Percentiles rank a stretch among this genome's conserved stretches.
Evolutionary conservation across 2,797 vertebrate species (phyloP).

Genomic region (Peromyscus aztecus): DNA sequence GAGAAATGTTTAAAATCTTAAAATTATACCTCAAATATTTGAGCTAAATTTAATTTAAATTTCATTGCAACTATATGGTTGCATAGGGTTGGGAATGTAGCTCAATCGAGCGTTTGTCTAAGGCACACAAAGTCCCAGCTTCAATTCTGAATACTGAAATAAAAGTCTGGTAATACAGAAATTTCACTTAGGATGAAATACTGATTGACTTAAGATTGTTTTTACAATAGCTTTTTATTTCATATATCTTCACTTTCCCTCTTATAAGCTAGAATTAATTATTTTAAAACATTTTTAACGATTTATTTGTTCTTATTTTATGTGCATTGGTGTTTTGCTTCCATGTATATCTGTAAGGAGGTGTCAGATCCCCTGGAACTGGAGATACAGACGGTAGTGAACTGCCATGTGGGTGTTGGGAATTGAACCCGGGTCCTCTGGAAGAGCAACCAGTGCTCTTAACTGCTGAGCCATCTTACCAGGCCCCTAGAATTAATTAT

Average conservation of each 20-base stretch:
- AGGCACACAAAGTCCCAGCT: neutral
- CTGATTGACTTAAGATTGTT: constrained; percentile 27
- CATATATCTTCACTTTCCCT: constrained; percentile 43
- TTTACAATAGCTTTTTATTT: constrained; percentile 34
- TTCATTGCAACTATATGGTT: neutral
- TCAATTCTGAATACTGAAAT: neutral
- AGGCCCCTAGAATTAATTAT: constrained; percentile 37
- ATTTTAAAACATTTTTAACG: neutral
- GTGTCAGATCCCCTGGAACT: neutral
- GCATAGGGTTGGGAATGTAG: neutral
- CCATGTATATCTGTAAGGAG: neutral
- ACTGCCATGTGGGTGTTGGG: neutral
- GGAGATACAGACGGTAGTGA: neutral
- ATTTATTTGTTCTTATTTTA: neutral
- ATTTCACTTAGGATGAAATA: constrained; percentile 35
- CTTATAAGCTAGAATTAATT: constrained; percentile 53
- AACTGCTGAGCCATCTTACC: neutral
- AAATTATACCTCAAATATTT: constrained; percentile 51
- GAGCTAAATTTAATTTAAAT: constrained; percentile 63
- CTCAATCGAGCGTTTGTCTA: neutral
- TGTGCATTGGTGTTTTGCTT: neutral
- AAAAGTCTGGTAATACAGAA: neutral
- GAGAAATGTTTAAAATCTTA: constrained; percentile 63
- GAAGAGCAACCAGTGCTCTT: neutral
- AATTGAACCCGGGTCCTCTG: neutral